Evolutionary conservation across 2,888 invertebrate genomes (phyloP), one percentile per base, ranked within the genome.

Genomic region (Copidosoma aretas): DNA sequence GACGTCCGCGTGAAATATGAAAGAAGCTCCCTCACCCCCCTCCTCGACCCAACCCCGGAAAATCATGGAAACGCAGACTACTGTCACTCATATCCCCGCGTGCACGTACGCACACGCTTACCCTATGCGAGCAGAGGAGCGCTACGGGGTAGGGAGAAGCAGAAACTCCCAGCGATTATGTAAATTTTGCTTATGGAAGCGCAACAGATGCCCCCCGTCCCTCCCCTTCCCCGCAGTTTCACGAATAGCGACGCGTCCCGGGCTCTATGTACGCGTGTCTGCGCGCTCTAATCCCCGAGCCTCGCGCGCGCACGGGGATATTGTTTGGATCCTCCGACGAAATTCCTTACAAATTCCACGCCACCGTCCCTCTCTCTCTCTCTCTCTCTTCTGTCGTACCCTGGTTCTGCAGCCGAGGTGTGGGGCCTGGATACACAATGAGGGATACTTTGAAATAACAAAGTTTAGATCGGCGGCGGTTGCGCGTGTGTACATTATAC

Each of bases 171-270:
- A 75, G 77, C 81, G 81, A 82, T 82, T 82, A 82, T 81, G 82
- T 78, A 82, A 82, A 82, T 82, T 78, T 77, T 80, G 79, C 77
- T 80, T 80, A 78, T 76, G 78, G 80, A 81, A 77, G 81, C 81
- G 82, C 82, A 82, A 82, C 81, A 82, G 82, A 82, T 82, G 82
- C 80, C 77, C 79, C 74, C 72, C 74, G 71, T 74, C 76, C 68
- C 73, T 74, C 70, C 73, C 43, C 32, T 8, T 5, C 32, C 63
- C 62, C 69, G 66, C 68, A 70, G 72, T 73, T 72, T 71, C 60
- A 21, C 49, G 43, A 43, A 41, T 41, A 39, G 43, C 43, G 46
- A 22, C 25, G 32, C 32, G 14, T 54, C 62, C n/a, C 54, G 21
- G 21, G 43, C 25, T 41, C 51, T n/a, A 15, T 49, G 58, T 53